Conservation (phyloP, 1,140 invertebrate genomes). For the Caenorhabditis briggsae region DNA sequence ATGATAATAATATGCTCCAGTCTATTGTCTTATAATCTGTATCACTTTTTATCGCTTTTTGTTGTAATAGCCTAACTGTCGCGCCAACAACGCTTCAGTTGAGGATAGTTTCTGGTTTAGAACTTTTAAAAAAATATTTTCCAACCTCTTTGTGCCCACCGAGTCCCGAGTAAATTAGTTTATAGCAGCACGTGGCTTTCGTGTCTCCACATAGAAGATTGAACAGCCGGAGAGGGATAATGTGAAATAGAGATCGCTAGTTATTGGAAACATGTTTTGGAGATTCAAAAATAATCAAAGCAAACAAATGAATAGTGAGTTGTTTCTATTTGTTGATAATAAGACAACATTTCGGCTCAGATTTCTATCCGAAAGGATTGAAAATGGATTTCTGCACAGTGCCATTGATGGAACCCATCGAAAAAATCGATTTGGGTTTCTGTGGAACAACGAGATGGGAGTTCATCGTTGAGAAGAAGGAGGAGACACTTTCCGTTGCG, state of each 20-base stretch:
- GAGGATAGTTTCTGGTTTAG: no score
- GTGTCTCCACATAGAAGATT: no score
- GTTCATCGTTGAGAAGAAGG: background rate
- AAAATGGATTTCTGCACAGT: conserved; percentile 13
- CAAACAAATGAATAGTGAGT: conserved; percentile 10
- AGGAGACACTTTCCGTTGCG: background rate
- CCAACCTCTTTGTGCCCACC: no score
- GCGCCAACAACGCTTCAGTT: no score
- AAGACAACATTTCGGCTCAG: background rate
- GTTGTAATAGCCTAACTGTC: no score
- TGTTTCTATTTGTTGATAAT: background rate
- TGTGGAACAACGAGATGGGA: conserved; percentile 16
- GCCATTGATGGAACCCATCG: background rate
- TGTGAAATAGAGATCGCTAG: background rate
- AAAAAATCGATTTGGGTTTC: conserved; percentile 7
- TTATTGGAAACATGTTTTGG: background rate
- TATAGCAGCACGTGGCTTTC: no score
- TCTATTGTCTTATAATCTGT: no score
- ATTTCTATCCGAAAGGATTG: conserved; percentile 26
- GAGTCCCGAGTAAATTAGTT: no score
- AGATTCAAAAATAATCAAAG: background rate
- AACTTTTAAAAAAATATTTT: no score
- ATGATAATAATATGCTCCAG: no score
- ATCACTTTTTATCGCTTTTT: no score
- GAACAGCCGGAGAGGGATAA: background rate